phyloP scores from a whole-genome alignment of 2,888 invertebrate genomes.

The Drosophila mercatorum region DNA sequence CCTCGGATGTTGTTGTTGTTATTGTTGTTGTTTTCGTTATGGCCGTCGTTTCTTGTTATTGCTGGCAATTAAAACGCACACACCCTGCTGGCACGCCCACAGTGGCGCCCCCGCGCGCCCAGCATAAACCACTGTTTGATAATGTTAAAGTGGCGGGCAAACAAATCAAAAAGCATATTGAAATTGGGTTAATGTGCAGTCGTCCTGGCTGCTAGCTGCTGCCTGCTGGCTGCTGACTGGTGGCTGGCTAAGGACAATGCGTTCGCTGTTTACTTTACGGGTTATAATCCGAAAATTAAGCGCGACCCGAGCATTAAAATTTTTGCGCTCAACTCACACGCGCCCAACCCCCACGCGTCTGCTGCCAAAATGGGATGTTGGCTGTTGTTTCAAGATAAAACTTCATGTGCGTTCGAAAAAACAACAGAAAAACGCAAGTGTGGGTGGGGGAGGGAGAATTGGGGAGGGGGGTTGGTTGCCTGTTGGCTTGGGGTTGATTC shows the following conservation, averaged over 20 bases:
- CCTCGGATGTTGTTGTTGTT: conserved; percentile 9
- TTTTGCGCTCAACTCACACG: conserved; percentile 37
- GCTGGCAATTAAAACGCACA: conserved; percentile 70
- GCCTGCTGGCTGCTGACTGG: conserved; percentile 9
- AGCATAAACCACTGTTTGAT: conserved; percentile 80
- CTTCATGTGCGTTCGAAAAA: conserved; percentile 76
- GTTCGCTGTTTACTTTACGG: conserved; percentile 75
- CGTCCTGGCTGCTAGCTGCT: conserved; percentile 33
- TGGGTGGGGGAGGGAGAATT: conserved; percentile 3
- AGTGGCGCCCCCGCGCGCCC: not conserved
- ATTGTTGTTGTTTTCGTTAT: conserved; percentile 50
- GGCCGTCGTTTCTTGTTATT: conserved; percentile 72
- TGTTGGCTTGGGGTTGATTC: conserved; percentile 13
- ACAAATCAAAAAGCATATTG: conserved; percentile 83
- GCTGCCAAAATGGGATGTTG: conserved; percentile 45
- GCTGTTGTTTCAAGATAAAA: conserved; percentile 81
- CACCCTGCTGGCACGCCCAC: conserved; percentile 37
- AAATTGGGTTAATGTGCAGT: conserved; percentile 80
- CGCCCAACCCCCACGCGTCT: not conserved
- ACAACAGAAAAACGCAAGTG: conserved; percentile 44
- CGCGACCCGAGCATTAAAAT: conserved; percentile 78
- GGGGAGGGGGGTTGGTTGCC: not conserved
- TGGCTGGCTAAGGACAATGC: conserved; percentile 58
- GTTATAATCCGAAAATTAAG: conserved; percentile 81
- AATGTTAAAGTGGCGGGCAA: conserved; percentile 83